These are phyloP conservation scores for Diglossa cyanea DNA, from an alignment of 2,797 vertebrate genomes.

Conservation along the genomic window DNA sequence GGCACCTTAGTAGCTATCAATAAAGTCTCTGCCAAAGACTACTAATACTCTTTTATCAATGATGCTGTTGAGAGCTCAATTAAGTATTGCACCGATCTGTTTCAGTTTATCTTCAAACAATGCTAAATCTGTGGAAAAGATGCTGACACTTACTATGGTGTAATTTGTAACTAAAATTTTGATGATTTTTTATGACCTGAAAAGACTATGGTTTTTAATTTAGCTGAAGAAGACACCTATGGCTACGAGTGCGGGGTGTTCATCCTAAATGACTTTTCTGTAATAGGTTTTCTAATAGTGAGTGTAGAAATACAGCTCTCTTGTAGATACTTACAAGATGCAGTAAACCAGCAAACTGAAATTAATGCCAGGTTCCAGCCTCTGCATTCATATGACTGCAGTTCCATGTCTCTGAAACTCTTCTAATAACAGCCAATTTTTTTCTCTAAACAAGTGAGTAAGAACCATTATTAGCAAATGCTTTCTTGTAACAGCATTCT, in stretches of 20 bases:
- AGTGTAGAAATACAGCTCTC: conserved; percentile 5
- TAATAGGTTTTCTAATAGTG: conserved; percentile 38
- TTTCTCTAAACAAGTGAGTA: conserved; percentile 37
- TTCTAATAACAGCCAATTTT: conserved; percentile 18
- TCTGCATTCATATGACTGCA: conserved; percentile 30
- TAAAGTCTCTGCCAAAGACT: background rate
- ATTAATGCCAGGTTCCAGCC: conserved; percentile 44
- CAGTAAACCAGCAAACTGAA: conserved; percentile 42
- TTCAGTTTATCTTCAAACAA: conserved; percentile 45
- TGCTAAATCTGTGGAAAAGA: conserved; percentile 44
- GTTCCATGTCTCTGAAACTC: conserved; percentile 26
- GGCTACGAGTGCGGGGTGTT: background rate
- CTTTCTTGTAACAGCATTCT: background rate
- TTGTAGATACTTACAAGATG: conserved; percentile 40
- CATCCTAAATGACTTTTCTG: conserved; percentile 37
- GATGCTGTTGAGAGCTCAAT: conserved; percentile 21
- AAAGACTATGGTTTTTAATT: background rate
- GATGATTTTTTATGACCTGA: conserved; percentile 36
- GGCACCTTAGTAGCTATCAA: background rate
- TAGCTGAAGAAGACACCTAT: conserved; percentile 14
- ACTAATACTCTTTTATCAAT: conserved; percentile 9
- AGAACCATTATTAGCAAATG: background rate
- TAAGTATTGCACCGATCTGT: background rate
- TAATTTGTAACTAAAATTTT: conserved; percentile 14
- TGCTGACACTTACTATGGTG: background rate